These are phyloP conservation scores for Struthidea cinerea DNA, from an alignment of 2,113 vertebrate genomes.

Conservation along the genomic window DNA sequence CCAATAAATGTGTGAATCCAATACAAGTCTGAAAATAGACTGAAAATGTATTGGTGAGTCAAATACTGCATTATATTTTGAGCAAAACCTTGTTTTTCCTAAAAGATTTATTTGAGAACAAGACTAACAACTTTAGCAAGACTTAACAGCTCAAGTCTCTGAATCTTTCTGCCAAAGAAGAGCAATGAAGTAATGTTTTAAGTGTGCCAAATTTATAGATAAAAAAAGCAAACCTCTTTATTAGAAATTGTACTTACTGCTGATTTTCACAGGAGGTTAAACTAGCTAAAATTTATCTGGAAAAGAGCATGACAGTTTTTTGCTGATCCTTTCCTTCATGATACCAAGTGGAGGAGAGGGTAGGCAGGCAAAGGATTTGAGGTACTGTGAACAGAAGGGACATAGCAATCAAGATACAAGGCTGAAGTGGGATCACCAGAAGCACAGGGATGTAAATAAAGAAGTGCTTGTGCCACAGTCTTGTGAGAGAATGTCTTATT, in stretches of 20 bases:
- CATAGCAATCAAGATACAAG: neutral
- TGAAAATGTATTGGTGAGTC: neutral
- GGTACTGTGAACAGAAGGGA: neutral
- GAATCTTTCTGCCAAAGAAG: neutral
- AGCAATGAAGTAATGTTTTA: neutral
- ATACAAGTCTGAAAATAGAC: neutral
- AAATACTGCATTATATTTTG: neutral
- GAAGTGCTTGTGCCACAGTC: neutral
- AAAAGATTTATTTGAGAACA: neutral
- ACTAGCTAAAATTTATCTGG: neutral
- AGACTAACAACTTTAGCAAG: neutral
- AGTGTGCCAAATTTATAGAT: neutral
- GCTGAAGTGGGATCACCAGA: neutral
- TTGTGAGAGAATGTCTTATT: neutral
- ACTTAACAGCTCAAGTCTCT: neutral
- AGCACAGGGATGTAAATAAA: neutral
- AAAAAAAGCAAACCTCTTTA: neutral
- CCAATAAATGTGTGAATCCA: constrained; percentile 12
- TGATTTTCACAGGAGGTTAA: neutral
- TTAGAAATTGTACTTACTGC: neutral
- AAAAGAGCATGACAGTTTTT: neutral
- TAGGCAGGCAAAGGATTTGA: neutral
- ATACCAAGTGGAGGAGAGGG: neutral
- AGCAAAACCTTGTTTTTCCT: neutral
- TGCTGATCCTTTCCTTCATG: neutral